Evolutionary conservation across 53 echinoderm and acorn worm species (phyloP).

Genomic region (Patiria pectinifera): DNA sequence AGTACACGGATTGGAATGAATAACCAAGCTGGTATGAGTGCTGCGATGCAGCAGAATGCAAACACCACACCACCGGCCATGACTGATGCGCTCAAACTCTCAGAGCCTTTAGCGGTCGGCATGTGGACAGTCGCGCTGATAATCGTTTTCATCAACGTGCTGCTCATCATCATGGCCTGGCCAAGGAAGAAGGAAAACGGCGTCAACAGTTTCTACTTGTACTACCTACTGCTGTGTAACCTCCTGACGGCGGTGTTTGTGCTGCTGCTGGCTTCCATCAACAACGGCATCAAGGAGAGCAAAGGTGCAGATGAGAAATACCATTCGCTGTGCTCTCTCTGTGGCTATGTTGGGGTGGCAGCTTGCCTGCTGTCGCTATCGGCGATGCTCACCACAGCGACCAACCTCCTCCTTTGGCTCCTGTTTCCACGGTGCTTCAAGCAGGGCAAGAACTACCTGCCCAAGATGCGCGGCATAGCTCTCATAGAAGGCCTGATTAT

Average conservation of each 20-base stretch:
- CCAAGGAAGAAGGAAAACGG: slow-evolving; percentile 57
- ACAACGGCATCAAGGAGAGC: slow-evolving; percentile 30
- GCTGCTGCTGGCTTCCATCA: slow-evolving; percentile 54
- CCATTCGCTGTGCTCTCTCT: slow-evolving; percentile 77
- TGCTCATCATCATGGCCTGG: slow-evolving; percentile 57
- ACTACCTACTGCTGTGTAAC: slow-evolving; percentile 60
- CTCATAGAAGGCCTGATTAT: slow-evolving; percentile 71
- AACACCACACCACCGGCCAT: background rate
- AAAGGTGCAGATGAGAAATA: slow-evolving; percentile 39
- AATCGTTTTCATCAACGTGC: slow-evolving; percentile 59
- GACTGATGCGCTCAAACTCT: slow-evolving; percentile 33
- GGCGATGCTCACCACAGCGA: slow-evolving; percentile 80
- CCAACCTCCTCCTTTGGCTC: slow-evolving; percentile 80
- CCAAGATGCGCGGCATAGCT: slow-evolving; percentile 69
- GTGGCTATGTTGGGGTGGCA: slow-evolving; percentile 78
- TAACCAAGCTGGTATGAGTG: background rate
- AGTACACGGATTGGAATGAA: background rate
- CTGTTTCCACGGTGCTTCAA: slow-evolving; percentile 79
- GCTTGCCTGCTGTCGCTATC: slow-evolving; percentile 74
- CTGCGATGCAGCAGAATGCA: background rate
- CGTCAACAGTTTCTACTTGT: slow-evolving; percentile 56
- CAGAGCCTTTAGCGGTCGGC: slow-evolving; percentile 43
- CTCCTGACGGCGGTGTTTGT: slow-evolving; percentile 58
- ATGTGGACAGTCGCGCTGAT: slow-evolving; percentile 66
- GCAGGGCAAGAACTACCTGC: slow-evolving; percentile 77